Evolutionary conservation across 2,888 invertebrate genomes (phyloP), one percentile per base, ranked within the genome.

Genomic region (Scaptomyza tumidula): DNA sequence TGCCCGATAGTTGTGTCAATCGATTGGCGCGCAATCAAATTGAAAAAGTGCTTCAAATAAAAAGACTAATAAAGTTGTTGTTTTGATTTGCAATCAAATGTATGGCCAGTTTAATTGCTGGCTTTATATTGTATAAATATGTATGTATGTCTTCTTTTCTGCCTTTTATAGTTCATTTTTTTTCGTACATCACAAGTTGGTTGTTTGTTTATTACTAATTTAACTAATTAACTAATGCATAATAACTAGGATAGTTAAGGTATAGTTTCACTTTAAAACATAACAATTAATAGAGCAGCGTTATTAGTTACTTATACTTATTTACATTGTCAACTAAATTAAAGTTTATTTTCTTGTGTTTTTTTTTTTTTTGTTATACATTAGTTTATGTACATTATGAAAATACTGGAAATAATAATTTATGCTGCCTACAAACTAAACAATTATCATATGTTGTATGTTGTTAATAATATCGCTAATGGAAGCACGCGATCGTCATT

Each of bases 381-480:
- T 52, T 39, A 16, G n/a, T n/a, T 52, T 86, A 85, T 86, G 81
- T 86, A 81, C 75, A 85, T 74, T 72, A 74, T 63, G 71, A 86
- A 82, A 85, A 85, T 85, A 85, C 85, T 85, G 85, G 61, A 80
- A 86, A 81, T 74, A 71, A 88, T 75, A 84, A 86, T 80, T 86
- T 85, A 86, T 71, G 77, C 64, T 75, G 56, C 43, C 49, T 72
- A 65, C 49, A 41, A 37, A 56, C 63, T 75, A 79, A 64, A 70
- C 73, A 76, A 68, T 66, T 79, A 63, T 75, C 78, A 72, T 67
- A 77, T 59, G 68, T 60, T 69, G 41, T 67, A 77, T 59, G 68
- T 60, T 69, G 41, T 74, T 78, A 55, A 80, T 86, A 88, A 84
- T 86, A 88, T 88, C 89, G 87, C 85, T 88, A 88, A 84, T 86